Evolutionary conservation across 2,797 vertebrate genomes (phyloP), one percentile per base, ranked within the genome.

Genomic region (Bryconaethiops microstoma): DNA sequence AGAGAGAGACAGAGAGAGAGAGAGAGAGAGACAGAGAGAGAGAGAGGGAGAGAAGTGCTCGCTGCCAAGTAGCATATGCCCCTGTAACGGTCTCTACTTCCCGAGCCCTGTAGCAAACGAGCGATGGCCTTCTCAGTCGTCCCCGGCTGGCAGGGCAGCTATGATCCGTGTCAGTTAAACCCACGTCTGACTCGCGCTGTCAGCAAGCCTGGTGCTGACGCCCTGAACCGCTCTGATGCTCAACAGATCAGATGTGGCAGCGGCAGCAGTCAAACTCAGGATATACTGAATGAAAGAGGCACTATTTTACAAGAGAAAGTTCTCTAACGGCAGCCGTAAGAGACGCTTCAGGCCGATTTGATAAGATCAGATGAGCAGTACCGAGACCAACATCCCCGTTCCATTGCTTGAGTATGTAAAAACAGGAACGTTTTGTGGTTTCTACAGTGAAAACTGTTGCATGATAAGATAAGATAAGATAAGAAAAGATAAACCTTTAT

Each of bases 11-110:
- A 29, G 55, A 74, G 65, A 73, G 25, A 67, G 67, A 81, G 50
- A 82, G 72, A 55, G 75, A 78, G 55, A n/a, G 52, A 78, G 72
- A 82, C 45, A 78, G 64, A 71, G 60, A 74, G 29, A 69, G 60
- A 81, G 25, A 45, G 39, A 57, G 81, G 80, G 50, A 77, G 59
- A 79, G 55, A 74, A 85, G 81, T 68, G 86, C 87, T 89, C 80
- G 74, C 90, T 94, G 92, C 93, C 93, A 93, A 85, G 84, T 85
- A 88, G 88, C 93, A 93, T 94, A 93, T 93, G 92, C 90, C 87
- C 60, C 77, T 82, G 89, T 91, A 92, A 92, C 92, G 91, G 91
- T 86, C 92, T 92, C 89, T 87, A 89, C 91, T 93, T 89, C 55
- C 68, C 79, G 54, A 88, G 88, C 85, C 92, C 91, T 71, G 87